phyloP scores from a whole-genome alignment of 1,140 invertebrate genomes.

The Drosophila oshimai region DNA sequence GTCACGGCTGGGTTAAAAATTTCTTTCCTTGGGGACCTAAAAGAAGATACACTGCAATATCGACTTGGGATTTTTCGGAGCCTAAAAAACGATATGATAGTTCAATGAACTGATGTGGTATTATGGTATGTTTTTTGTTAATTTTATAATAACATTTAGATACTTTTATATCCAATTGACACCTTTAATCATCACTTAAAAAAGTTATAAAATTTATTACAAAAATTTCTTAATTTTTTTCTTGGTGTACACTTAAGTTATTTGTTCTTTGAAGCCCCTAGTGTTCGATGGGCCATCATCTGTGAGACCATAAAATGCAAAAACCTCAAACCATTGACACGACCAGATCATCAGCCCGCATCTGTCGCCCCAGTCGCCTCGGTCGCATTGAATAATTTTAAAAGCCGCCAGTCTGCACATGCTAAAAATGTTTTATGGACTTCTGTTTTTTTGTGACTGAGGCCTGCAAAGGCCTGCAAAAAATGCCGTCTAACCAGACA shows the following conservation, averaged over 20 bases:
- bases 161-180: too few relatives aligned
- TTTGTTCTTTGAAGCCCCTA: neutral
- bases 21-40: slow-evolving; percentile 30
- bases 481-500: slow-evolving; percentile 55
- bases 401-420: slow-evolving; percentile 55
- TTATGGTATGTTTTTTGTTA: too few relatives aligned
- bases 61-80: neutral
- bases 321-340: slow-evolving; percentile 40
- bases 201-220: too few relatives aligned
- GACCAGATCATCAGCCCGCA: slow-evolving; percentile 38
- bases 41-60: slow-evolving; percentile 23
- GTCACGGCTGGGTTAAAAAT: slow-evolving; percentile 31
- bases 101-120: too few relatives aligned
- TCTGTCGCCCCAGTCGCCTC: slow-evolving; percentile 20
- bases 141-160: too few relatives aligned
- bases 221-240: neutral
- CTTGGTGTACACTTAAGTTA: neutral
- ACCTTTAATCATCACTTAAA: too few relatives aligned
- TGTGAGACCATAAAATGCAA: slow-evolving; percentile 22
- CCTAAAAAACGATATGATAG: too few relatives aligned
- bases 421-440: slow-evolving; percentile 61
- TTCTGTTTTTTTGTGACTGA: slow-evolving; percentile 45
- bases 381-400: slow-evolving; percentile 43
- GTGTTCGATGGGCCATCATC: slow-evolving; percentile 4
- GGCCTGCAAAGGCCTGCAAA: neutral